Evolutionary conservation across 2,888 invertebrate genomes (phyloP).

Genomic region (Eulithis prunata): DNA sequence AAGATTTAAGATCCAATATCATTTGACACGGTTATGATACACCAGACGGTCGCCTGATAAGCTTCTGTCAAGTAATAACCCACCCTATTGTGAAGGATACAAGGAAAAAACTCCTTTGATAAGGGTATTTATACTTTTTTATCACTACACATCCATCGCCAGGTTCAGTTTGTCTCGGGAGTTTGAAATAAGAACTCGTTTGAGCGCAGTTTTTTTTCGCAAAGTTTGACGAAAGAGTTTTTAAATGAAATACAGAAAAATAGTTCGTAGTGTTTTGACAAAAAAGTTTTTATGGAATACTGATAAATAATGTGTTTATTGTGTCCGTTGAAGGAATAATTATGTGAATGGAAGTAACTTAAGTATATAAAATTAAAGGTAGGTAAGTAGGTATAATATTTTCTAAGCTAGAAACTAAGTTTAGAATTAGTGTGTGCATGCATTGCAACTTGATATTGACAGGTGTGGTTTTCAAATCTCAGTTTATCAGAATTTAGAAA

Average conservation of each 20-base stretch:
- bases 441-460: background rate
- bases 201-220: slow-evolving; percentile 5
- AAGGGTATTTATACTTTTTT: slow-evolving; percentile 24
- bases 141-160: slow-evolving; percentile 24
- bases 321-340: background rate
- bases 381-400: background rate
- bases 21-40: slow-evolving; percentile 2
- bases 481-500: too few relatives aligned
- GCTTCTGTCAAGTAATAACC: slow-evolving; percentile 26
- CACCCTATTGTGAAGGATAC: slow-evolving; percentile 17
- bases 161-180: slow-evolving; percentile 37
- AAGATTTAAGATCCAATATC: slow-evolving; percentile 19
- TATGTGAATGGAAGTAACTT: background rate
- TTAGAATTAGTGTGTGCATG: background rate
- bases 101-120: slow-evolving; percentile 13
- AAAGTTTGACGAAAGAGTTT: slow-evolving; percentile 27
- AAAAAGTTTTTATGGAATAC: slow-evolving; percentile 15
- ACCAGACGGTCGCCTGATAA: slow-evolving; percentile 30
- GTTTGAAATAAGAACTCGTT: slow-evolving; percentile 29
- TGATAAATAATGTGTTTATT: background rate
- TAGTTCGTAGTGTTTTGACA: slow-evolving; percentile 18
- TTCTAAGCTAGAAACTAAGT: too few relatives aligned
- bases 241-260: background rate
- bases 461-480: background rate
- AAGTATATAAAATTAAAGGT: background rate